Evolutionary conservation across 1,140 invertebrate genomes (phyloP).

Genomic region (Drosophila watanabei): DNA sequence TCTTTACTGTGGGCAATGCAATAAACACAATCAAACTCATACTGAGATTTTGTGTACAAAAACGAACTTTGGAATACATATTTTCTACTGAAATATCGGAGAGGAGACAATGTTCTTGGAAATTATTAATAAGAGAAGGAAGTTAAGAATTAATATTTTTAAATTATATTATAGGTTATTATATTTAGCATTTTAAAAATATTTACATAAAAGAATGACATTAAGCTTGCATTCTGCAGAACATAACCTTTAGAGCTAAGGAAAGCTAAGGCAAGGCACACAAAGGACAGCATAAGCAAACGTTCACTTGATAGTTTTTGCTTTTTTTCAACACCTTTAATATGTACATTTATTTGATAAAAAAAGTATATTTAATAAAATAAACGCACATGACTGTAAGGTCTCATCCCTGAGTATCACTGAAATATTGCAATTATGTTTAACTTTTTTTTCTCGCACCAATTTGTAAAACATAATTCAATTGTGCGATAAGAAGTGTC

Average conservation of each 20-base stretch:
- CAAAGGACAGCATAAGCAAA: too few relatives aligned
- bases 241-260: too few relatives aligned
- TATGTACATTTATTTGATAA: too few relatives aligned
- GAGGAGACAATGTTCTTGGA: not conserved
- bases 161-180: too few relatives aligned
- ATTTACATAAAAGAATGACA: not conserved
- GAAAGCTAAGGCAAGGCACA: too few relatives aligned
- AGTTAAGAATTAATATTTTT: too few relatives aligned
- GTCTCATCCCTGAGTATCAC: too few relatives aligned
- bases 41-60: slow-evolving; percentile 38
- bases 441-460: not conserved
- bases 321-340: too few relatives aligned
- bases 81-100: slow-evolving; percentile 18
- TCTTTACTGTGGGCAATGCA: slow-evolving; percentile 62
- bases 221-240: too few relatives aligned
- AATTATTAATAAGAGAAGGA: too few relatives aligned
- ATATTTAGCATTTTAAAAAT: not conserved
- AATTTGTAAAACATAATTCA: slow-evolving; percentile 37
- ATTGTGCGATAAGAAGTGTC: slow-evolving; percentile 15
- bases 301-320: too few relatives aligned
- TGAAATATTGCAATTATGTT: slow-evolving; percentile 3
- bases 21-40: slow-evolving; percentile 44
- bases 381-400: not conserved
- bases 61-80: not conserved
- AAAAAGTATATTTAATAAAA: not conserved